Evolutionary conservation across 2,113 vertebrate genomes (phyloP), one percentile per base, ranked within the genome.

Genomic region (Gopherus evgoodei): DNA sequence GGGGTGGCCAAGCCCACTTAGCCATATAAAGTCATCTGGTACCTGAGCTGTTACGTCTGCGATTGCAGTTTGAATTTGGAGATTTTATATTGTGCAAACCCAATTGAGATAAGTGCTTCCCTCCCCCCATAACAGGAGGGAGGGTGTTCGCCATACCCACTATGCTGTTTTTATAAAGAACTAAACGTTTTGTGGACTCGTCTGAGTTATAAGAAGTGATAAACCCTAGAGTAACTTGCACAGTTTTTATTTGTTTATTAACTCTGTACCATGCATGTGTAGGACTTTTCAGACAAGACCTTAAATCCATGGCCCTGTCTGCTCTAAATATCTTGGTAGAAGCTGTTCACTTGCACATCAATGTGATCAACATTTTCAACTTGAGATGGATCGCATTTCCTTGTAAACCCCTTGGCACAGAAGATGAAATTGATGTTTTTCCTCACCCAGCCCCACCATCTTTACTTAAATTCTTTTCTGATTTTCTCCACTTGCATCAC

Each of bases 161-260:
- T 4, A 31, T 4, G 47, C 3, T 0, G 16, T 52, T 0, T 0
- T 6, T 69, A 44, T 0, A 1, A 84, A 54, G 89, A 47, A 89
- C 59, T 14, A 56, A 0, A 0, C 21, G 11, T 56, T 86, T 31
- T 5, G 2, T 0, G 3, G 84, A 79, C 0, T 0, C 16, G 5
- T 72, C 21, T 72, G n/a, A 81, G 75, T 19, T 27, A 27, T 47
- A 44, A 75, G 38, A 21, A 47, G 12, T 78, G 42, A 47, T 47
- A 78, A 78, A 44, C 12, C 42, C 42, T 27, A 13, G 42, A 1
- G 12, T 0, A 44, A 31, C 6, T 50, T 1, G 21, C 3, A 81
- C 2, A 35, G 1, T 0, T 80, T 38, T 0, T 1, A 65, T n/a
- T 29, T 14, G 2, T 38, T 16, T 35, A 69, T 38, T 27, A 52